phyloP scores from a whole-genome alignment of 2,797 vertebrate species.

The Novumbra hubbsi region DNA sequence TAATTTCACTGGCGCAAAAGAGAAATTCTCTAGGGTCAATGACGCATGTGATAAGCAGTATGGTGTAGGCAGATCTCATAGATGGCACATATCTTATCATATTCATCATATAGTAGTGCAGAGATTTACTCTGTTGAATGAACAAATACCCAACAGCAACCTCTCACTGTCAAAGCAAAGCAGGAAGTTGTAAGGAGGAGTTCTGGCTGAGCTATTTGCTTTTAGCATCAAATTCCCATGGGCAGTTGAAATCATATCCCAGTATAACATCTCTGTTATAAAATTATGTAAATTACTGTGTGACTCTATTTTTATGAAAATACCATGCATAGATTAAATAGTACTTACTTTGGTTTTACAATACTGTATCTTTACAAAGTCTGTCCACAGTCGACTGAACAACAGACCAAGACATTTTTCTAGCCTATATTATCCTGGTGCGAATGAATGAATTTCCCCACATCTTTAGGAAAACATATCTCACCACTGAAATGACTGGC shows the following conservation, averaged over 20 bases:
- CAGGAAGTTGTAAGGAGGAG: background rate
- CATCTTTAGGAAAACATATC: constrained; percentile 22
- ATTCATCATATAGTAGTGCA: too few species aligned
- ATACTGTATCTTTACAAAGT: background rate
- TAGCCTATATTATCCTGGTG: background rate
- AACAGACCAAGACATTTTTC: constrained; percentile 7
- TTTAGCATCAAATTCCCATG: background rate
- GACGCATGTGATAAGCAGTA: background rate
- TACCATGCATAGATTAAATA: background rate
- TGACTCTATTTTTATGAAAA: background rate
- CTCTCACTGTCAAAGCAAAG: too few species aligned
- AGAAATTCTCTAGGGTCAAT: background rate
- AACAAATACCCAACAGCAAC: too few species aligned
- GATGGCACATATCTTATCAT: too few species aligned
- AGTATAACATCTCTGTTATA: background rate
- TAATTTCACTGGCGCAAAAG: background rate
- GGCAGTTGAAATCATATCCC: background rate
- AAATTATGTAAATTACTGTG: background rate
- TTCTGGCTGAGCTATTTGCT: background rate
- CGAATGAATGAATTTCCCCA: constrained; percentile 30
- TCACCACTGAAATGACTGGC: constrained; percentile 30
- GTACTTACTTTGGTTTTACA: background rate
- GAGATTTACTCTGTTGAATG: too few species aligned
- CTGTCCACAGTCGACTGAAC: constrained; percentile 1
- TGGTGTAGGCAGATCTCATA: background rate